Conservation (phyloP, 2,888 invertebrate genomes). For the Hemistola chrysoprasaria region DNA sequence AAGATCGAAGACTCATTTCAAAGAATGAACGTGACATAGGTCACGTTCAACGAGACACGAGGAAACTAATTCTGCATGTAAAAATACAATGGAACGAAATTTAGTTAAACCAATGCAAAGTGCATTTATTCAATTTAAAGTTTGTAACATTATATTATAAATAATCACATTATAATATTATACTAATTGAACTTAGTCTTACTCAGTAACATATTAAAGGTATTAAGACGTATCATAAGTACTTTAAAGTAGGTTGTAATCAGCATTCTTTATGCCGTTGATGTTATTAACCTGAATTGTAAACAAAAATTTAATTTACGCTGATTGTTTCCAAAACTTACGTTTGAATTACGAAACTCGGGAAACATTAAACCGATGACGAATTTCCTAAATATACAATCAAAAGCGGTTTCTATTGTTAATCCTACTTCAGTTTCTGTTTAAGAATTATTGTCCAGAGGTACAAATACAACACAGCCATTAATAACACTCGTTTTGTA, state of each 20-base stretch:
- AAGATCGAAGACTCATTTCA: too few relatives aligned
- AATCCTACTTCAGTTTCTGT: conserved; percentile 31
- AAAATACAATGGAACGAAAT: too few relatives aligned
- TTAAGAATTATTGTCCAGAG: conserved; percentile 45
- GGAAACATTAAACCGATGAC: conserved; percentile 36
- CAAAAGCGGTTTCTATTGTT: conserved; percentile 13
- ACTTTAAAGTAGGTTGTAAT: too few relatives aligned
- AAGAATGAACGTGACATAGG: background rate
- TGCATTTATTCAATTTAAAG: too few relatives aligned
- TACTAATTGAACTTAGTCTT: too few relatives aligned
- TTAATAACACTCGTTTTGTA: conserved; percentile 38
- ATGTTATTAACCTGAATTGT: background rate
- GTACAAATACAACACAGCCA: conserved; percentile 34
- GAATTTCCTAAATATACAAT: conserved; percentile 36
- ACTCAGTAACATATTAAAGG: too few relatives aligned
- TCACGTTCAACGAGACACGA: background rate
- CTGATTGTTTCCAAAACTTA: conserved; percentile 12
- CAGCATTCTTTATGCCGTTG: too few relatives aligned
- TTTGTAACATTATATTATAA: too few relatives aligned
- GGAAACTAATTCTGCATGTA: too few relatives aligned
- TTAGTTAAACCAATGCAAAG: too few relatives aligned
- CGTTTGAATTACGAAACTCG: conserved; percentile 8
- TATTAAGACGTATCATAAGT: too few relatives aligned
- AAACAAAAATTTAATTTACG: conserved; percentile 1
- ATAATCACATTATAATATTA: too few relatives aligned